A percentile compares a stretch with the other conserved stretches of the same genome.
Evolutionary conservation across 2,113 vertebrate species (phyloP).

Genomic region (Octodon degus): DNA sequence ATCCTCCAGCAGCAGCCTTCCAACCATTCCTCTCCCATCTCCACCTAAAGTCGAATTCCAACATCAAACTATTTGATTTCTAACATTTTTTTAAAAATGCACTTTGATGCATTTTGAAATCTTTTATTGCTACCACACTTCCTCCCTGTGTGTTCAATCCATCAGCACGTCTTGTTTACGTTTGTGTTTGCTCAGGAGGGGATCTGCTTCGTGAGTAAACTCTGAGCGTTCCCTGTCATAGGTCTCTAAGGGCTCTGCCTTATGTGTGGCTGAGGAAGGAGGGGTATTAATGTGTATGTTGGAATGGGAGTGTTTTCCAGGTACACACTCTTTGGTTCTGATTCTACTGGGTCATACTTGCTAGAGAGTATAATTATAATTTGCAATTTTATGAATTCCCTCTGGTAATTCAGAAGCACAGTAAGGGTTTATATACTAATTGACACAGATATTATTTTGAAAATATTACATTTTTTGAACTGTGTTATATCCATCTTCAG

Average conservation of each 20-base stretch:
- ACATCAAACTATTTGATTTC: not conserved
- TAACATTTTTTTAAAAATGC: not conserved
- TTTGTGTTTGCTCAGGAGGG: not conserved
- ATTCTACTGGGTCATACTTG: not conserved
- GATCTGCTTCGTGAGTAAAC: not conserved
- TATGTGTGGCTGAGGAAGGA: not conserved
- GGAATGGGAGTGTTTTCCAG: not conserved
- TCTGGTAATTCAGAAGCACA: conserved; percentile 15
- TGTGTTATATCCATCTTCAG: not conserved
- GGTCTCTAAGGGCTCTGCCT: not conserved
- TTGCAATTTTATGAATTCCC: not conserved
- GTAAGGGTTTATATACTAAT: conserved; percentile 4
- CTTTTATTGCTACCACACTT: not conserved
- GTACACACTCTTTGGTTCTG: not conserved
- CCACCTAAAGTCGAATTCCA: not conserved
- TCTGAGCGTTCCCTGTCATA: not conserved
- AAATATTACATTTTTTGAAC: not conserved
- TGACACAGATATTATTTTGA: not conserved
- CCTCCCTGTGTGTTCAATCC: not conserved
- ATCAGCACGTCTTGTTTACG: not conserved
- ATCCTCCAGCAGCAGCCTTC: not conserved
- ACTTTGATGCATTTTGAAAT: not conserved
- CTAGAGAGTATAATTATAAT: not conserved
- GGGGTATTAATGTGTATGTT: not conserved
- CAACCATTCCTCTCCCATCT: not conserved